These are phyloP conservation scores for Microtus californicus DNA, from an alignment of 2,797 vertebrate species.

Conservation along the genomic window DNA sequence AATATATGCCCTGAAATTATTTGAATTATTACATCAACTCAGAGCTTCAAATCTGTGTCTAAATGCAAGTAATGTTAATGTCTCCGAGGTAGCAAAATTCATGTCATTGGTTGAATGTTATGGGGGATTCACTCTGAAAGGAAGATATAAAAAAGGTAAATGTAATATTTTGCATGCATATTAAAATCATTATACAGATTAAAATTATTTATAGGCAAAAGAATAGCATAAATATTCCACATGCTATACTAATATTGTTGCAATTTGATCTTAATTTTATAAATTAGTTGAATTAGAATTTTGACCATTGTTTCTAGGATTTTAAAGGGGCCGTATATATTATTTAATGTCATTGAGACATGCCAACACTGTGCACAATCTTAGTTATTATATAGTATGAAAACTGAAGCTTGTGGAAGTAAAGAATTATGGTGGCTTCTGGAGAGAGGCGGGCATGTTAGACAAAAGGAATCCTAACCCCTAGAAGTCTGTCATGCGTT, in stretches of 20 bases:
- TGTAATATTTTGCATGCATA: slow-evolving; percentile 43
- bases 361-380: neutral
- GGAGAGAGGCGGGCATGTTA: neutral
- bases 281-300: slow-evolving; percentile 11
- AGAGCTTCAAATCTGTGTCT: neutral
- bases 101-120: slow-evolving; percentile 13
- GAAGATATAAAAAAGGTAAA: slow-evolving; percentile 48
- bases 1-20: neutral
- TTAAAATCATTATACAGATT: slow-evolving; percentile 57
- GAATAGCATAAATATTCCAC: neutral
- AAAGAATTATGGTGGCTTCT: neutral
- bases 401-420: neutral
- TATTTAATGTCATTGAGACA: neutral
- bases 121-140: slow-evolving; percentile 38
- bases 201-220: slow-evolving; percentile 45
- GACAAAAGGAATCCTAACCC: neutral
- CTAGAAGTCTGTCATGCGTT: neutral
- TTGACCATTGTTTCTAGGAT: slow-evolving; percentile 6
- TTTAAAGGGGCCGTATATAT: neutral
- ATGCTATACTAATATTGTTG: neutral
- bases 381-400: neutral
- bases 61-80: neutral
- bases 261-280: slow-evolving; percentile 39
- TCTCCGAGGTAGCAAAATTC: neutral
- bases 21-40: neutral